Conservation (phyloP, 2,797 vertebrate genomes). For the Pangasius krempfi region DNA sequence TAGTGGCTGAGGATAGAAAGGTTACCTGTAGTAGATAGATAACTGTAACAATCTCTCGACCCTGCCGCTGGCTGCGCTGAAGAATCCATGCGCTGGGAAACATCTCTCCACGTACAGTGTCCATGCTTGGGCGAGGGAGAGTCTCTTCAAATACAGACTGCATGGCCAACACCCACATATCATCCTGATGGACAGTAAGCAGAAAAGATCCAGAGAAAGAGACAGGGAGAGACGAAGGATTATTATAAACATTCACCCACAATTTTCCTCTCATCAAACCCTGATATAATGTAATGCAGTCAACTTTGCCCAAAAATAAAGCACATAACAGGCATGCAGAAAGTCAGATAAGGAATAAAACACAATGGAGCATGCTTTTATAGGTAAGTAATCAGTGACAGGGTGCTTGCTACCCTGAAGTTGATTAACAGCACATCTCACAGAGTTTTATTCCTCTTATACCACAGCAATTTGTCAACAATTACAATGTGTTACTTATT, state of each 20-base stretch:
- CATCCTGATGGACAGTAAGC: slow-evolving; percentile 72
- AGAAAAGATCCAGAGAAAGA: not conserved
- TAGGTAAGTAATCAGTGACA: not conserved
- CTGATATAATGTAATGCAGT: not conserved
- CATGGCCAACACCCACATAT: slow-evolving; percentile 83
- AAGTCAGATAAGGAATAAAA: not conserved
- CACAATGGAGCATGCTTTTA: not conserved
- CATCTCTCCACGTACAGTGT: slow-evolving; percentile 89
- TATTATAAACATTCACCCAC: not conserved
- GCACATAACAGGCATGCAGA: not conserved
- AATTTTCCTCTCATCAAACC: not conserved
- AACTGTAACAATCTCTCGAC: slow-evolving; percentile 84
- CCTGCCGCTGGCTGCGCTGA: slow-evolving; percentile 78
- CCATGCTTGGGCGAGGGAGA: slow-evolving; percentile 85
- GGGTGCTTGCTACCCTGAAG: not conserved
- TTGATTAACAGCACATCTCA: not conserved
- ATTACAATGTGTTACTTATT: not conserved
- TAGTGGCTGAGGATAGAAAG: not conserved
- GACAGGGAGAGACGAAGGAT: not conserved
- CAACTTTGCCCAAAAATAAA: not conserved
- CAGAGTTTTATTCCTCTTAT: not conserved
- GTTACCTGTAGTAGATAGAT: slow-evolving; percentile 89
- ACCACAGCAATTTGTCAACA: not conserved
- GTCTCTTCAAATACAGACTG: slow-evolving; percentile 92
- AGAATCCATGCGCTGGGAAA: slow-evolving; percentile 95